Evolutionary conservation across 2,888 invertebrate genomes (phyloP).

Genomic region (Chironomus tentans): DNA sequence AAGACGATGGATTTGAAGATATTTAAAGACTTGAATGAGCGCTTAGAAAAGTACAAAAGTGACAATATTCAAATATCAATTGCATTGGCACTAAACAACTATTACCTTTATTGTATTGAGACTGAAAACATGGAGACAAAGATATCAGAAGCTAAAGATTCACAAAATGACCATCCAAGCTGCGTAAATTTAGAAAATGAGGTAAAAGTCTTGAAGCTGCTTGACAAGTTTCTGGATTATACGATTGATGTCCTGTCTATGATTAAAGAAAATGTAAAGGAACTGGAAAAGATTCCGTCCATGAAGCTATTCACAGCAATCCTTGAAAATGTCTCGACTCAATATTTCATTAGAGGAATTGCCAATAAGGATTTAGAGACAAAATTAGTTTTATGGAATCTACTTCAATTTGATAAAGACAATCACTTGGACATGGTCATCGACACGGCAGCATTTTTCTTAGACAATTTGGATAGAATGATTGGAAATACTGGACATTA

Average conservation of each 20-base stretch:
- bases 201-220: background rate
- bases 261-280: background rate
- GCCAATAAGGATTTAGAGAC: constrained; percentile 6
- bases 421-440: background rate
- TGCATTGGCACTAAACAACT: background rate
- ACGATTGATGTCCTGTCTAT: background rate
- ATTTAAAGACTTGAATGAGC: background rate
- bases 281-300: background rate
- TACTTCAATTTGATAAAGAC: background rate
- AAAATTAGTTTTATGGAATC: background rate
- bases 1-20: background rate
- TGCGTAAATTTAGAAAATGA: background rate
- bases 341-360: background rate
- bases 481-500: background rate
- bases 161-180: background rate
- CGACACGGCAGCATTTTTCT: background rate
- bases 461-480: background rate
- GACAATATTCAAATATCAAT: background rate
- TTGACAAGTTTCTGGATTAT: background rate
- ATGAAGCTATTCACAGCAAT: background rate
- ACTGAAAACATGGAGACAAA: background rate
- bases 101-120: background rate
- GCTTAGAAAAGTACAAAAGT: background rate
- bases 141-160: background rate
- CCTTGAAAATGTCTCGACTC: background rate